A percentile compares a stretch with the other conserved stretches of the same genome.
Conservation (phyloP, 1,140 invertebrate genomes). For the Subanguina moxae region DNA sequence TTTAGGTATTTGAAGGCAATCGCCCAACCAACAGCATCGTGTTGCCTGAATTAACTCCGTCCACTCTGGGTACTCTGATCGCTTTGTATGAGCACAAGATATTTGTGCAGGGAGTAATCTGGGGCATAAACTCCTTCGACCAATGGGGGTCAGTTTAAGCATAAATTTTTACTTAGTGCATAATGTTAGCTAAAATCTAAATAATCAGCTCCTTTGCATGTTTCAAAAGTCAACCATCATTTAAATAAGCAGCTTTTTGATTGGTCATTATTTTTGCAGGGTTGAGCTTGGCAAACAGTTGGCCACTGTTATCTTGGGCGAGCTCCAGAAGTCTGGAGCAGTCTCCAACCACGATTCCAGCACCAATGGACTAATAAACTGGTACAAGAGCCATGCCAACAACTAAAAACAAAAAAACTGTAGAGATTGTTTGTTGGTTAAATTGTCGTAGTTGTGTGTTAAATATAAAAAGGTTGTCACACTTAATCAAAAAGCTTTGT, state of each 20-base stretch:
- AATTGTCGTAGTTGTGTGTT: too few species aligned
- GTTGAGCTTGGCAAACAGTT: conserved; percentile 97
- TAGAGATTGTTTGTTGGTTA: too few species aligned
- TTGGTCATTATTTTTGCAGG: too few species aligned
- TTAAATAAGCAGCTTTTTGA: too few species aligned
- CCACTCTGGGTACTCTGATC: conserved; percentile 88
- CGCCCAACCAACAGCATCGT: conserved; percentile 94
- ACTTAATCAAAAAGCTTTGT: too few species aligned
- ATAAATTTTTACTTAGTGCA: conserved; percentile 18
- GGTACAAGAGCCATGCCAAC: conserved; percentile 71
- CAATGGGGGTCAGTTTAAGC: conserved; percentile 81
- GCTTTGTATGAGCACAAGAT: conserved; percentile 98
- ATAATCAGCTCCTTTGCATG: too few species aligned
- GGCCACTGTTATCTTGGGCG: conserved; percentile 89
- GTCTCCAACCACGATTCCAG: conserved; percentile 76
- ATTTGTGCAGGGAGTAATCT: conserved; percentile 93
- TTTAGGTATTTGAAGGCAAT: conserved; percentile 81
- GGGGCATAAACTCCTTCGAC: conserved; percentile 99
- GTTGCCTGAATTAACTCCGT: conserved; percentile 86
- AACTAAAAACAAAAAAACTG: too few species aligned
- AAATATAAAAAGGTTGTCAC: too few species aligned
- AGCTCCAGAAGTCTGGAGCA: conserved; percentile 70
- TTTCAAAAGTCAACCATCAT: too few species aligned
- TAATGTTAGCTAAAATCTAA: too few species aligned
- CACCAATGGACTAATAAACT: conserved; percentile 91